These are phyloP conservation scores for Arge pagana DNA, from an alignment of 2,888 invertebrate species.

Conservation along the genomic window DNA sequence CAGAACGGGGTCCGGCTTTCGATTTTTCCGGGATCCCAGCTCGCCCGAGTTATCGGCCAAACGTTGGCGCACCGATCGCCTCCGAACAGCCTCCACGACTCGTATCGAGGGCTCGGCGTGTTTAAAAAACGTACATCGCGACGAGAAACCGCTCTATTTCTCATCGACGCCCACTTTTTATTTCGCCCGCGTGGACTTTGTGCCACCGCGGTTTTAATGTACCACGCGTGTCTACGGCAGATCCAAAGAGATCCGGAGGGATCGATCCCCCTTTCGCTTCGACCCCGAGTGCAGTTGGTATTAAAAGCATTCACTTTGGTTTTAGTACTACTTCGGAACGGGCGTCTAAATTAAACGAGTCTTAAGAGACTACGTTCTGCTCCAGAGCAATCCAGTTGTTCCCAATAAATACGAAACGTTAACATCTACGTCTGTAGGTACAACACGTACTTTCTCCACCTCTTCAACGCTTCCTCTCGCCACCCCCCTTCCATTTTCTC, in stretches of 20 bases:
- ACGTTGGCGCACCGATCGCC: too few species aligned
- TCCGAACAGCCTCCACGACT: too few species aligned
- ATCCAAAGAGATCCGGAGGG: slow-evolving; percentile 38
- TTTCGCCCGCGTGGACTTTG: slow-evolving; percentile 3
- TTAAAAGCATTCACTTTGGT: slow-evolving; percentile 17
- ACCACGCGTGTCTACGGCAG: slow-evolving; percentile 44
- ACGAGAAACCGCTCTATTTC: slow-evolving; percentile 15
- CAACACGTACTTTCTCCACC: too few species aligned
- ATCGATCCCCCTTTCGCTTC: slow-evolving; percentile 17
- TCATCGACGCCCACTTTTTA: slow-evolving; percentile 15
- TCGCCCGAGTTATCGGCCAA: too few species aligned
- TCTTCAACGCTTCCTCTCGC: too few species aligned
- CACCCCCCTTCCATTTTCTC: too few species aligned
- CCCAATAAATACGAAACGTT: slow-evolving; percentile 15
- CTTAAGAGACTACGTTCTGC: not conserved
- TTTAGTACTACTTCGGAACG: slow-evolving; percentile 3
- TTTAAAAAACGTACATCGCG: too few species aligned
- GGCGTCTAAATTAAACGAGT: slow-evolving; percentile 22
- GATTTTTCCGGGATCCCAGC: too few species aligned
- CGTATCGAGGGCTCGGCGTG: too few species aligned
- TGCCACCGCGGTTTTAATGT: slow-evolving; percentile 38
- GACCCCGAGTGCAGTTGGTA: not conserved
- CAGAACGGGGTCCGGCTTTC: too few species aligned
- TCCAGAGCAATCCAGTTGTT: slow-evolving; percentile 8
- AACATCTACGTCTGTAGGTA: too few species aligned